Evolutionary conservation across 2,113 vertebrate genomes (phyloP).

Genomic region (Pithys albifrons): DNA sequence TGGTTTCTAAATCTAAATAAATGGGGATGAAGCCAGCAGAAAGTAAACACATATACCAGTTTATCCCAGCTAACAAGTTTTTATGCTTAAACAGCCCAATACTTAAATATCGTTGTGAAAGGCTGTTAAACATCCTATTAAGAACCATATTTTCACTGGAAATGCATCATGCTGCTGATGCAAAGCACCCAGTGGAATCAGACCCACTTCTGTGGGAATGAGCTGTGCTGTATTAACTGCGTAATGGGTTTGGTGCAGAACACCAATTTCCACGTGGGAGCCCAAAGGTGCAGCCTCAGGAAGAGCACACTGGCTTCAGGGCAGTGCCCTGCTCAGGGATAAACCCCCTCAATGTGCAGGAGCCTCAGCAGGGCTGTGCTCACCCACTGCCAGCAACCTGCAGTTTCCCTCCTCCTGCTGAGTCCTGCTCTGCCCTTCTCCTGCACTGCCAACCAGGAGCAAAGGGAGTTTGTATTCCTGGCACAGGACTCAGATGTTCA

Average conservation of each 20-base stretch:
- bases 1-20: neutral
- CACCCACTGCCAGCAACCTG: neutral
- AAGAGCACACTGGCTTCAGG: rapidly evolving
- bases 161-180: neutral
- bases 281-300: neutral
- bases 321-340: neutral
- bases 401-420: rapidly evolving
- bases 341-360: neutral
- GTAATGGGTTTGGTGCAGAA: neutral
- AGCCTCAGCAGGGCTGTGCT: neutral
- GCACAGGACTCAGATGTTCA: neutral
- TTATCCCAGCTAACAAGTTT: neutral
- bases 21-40: neutral
- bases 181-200: neutral
- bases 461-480: neutral
- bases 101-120: neutral
- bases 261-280: neutral
- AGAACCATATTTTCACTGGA: neutral
- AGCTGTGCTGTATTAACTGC: neutral
- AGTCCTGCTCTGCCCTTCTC: neutral
- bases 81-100: neutral
- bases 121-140: neutral
- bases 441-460: neutral
- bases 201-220: neutral
- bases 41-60: neutral